Evolutionary conservation across 2,113 vertebrate species (phyloP).

Genomic region (Ammodytes dubius): DNA sequence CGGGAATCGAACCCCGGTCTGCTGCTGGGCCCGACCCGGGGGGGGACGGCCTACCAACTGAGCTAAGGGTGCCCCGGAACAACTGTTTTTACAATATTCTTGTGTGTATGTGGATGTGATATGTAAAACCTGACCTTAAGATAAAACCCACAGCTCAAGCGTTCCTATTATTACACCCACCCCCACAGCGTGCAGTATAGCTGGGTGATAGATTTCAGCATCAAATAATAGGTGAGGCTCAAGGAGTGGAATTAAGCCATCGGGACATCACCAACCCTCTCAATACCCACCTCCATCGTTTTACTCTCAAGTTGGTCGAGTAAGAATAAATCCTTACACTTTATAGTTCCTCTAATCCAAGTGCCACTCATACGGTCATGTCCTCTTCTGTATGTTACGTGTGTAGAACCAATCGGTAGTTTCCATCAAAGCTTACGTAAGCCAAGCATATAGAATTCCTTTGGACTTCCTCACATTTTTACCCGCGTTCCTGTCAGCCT

Average conservation of each 20-base stretch:
- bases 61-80: neutral
- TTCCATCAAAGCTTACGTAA: slow-evolving; percentile 60
- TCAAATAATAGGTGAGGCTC: slow-evolving; percentile 67
- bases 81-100: slow-evolving; percentile 36
- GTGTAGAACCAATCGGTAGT: slow-evolving; percentile 50
- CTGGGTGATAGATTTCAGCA: slow-evolving; percentile 67
- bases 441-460: slow-evolving; percentile 56
- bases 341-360: slow-evolving; percentile 56
- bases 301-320: slow-evolving; percentile 10
- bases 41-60: no score
- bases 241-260: slow-evolving; percentile 55
- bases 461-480: slow-evolving; percentile 67
- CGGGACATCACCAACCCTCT: slow-evolving; percentile 50
- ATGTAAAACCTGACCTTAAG: slow-evolving; percentile 80
- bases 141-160: slow-evolving; percentile 69
- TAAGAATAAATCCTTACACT: slow-evolving; percentile 36
- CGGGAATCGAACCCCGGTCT: no score
- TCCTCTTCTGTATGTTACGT: slow-evolving; percentile 37
- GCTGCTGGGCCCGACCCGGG: no score
- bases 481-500: slow-evolving; percentile 67
- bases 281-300: slow-evolving; percentile 31
- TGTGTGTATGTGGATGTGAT: slow-evolving; percentile 58
- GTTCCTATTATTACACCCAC: slow-evolving; percentile 62
- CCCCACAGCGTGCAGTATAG: neutral
- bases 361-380: slow-evolving; percentile 53